Conservation (phyloP, 2,113 vertebrate species). For the Artemisiospiza belli region DNA sequence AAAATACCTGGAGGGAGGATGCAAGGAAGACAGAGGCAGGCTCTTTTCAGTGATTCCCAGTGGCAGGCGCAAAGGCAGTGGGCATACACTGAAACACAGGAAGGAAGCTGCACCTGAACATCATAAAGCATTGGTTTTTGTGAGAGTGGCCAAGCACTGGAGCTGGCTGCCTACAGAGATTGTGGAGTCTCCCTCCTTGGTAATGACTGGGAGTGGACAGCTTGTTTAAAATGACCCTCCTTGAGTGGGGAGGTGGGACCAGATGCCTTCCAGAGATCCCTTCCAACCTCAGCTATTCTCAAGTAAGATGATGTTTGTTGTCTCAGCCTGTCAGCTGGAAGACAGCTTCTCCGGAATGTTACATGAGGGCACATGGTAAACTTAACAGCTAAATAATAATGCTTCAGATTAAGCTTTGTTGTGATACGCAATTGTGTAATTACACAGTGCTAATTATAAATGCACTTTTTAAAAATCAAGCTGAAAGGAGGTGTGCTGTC, state of each 20-base stretch:
- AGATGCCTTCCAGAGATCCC: neutral
- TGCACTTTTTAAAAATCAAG: neutral
- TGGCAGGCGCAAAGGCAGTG: neutral
- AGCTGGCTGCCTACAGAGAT: neutral
- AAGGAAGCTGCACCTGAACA: neutral
- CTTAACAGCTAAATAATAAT: neutral
- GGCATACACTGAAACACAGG: neutral
- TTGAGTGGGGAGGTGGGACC: neutral
- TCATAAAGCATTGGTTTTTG: neutral
- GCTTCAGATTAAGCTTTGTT: neutral
- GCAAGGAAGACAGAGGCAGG: neutral
- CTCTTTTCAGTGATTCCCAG: neutral
- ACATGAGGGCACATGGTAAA: accelerated
- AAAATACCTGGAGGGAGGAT: neutral
- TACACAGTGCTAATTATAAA: neutral
- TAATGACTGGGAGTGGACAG: neutral
- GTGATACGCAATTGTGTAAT: neutral
- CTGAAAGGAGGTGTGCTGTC: neutral
- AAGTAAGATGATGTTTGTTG: neutral
- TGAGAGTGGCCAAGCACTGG: neutral
- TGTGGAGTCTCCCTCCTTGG: neutral
- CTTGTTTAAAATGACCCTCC: neutral
- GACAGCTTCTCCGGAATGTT: neutral
- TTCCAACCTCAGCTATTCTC: neutral
- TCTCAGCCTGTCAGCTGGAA: neutral